These are phyloP conservation scores for Triplophysa bombifrons DNA, from an alignment of 2,797 vertebrate species.

Conservation along the genomic window DNA sequence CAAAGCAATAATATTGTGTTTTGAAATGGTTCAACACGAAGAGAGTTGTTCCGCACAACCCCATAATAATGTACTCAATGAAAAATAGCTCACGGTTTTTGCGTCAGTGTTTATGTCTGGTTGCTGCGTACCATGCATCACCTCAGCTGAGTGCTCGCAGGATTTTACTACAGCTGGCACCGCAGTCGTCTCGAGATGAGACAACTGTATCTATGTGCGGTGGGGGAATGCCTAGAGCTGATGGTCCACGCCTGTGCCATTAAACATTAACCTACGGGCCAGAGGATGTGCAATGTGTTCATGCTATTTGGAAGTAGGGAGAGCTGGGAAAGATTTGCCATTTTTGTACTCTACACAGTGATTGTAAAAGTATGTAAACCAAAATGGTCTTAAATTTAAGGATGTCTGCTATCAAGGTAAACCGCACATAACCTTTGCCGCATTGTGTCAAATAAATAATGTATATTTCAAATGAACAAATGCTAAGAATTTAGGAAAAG, in stretches of 20 bases:
- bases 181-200: constrained; percentile 55
- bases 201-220: constrained; percentile 11
- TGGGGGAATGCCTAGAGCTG: constrained; percentile 21
- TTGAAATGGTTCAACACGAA: constrained; percentile 51
- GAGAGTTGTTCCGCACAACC: constrained; percentile 52
- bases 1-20: constrained; percentile 46
- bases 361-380: too few relatives aligned
- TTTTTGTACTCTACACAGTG: neutral
- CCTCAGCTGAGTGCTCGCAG: constrained; percentile 58
- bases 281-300: neutral
- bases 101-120: constrained; percentile 67
- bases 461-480: too few relatives aligned
- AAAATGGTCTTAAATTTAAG: neutral
- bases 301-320: neutral
- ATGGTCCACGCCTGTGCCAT: neutral
- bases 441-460: too few relatives aligned
- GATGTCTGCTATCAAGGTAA: neutral
- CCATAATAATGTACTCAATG: constrained; percentile 55
- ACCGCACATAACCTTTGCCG: too few relatives aligned
- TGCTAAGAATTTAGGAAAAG: too few relatives aligned
- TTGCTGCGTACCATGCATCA: constrained; percentile 68
- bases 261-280: constrained; percentile 9
- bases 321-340: neutral
- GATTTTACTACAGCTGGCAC: constrained; percentile 67
- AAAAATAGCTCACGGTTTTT: constrained; percentile 59